Evolutionary conservation across 1,140 invertebrate species (phyloP).

Genomic region (Wasmannia auropunctata): DNA sequence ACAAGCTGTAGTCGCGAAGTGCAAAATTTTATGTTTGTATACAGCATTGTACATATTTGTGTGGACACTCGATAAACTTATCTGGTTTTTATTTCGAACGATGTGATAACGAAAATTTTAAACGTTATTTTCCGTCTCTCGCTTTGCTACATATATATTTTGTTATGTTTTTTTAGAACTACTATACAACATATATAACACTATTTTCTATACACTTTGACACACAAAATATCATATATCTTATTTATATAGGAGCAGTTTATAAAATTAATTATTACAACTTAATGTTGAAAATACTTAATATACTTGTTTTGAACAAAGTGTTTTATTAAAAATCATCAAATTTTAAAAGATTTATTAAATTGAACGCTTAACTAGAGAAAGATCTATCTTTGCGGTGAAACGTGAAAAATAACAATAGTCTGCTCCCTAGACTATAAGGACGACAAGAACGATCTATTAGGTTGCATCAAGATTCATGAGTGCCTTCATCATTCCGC

Average conservation of each 20-base stretch:
- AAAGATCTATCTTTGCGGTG: neutral
- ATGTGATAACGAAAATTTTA: constrained; percentile 5
- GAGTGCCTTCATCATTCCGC: constrained; percentile 78
- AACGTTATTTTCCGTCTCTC: neutral
- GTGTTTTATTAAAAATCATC: neutral
- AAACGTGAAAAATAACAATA: constrained; percentile 67
- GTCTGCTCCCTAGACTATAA: constrained; percentile 32
- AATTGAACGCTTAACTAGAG: neutral
- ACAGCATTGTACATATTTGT: constrained; percentile 1
- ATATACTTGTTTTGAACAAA: neutral
- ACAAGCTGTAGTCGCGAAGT: neutral
- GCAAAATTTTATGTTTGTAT: neutral
- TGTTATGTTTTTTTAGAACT: neutral
- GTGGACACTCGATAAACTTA: constrained; percentile 23
- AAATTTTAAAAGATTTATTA: neutral
- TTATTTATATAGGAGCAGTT: neutral
- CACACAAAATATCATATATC: neutral
- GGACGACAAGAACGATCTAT: constrained; percentile 61
- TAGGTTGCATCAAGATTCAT: constrained; percentile 66
- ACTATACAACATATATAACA: neutral
- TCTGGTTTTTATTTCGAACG: neutral
- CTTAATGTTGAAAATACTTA: neutral
- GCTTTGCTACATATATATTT: neutral
- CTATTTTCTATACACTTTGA: neutral
- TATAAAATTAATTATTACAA: neutral